These are phyloP conservation scores for Thelaira solivaga DNA, from an alignment of 2,888 invertebrate genomes.

Conservation along the genomic window DNA sequence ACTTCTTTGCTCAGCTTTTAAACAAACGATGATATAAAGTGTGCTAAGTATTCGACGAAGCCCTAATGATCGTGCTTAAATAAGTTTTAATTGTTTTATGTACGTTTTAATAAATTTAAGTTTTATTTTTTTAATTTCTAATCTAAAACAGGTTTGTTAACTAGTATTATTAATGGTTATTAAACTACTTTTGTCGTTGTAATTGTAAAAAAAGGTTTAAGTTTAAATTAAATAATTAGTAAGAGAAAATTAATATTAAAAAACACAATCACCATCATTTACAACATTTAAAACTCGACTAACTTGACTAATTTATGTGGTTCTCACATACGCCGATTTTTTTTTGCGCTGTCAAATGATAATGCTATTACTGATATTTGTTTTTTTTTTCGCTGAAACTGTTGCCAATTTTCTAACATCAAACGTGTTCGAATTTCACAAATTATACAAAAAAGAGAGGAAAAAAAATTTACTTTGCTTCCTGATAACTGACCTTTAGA, in stretches of 20 bases:
- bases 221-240: constrained; percentile 17
- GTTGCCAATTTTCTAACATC: constrained; percentile 39
- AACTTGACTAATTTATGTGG: constrained; percentile 56
- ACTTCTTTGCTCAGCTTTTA: too few species aligned
- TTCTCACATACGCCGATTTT: constrained; percentile 12
- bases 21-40: too few species aligned
- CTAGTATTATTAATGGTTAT: constrained; percentile 47
- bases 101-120: constrained; percentile 28
- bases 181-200: background rate
- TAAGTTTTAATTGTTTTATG: constrained; percentile 59
- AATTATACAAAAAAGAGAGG: background rate
- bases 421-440: constrained; percentile 43
- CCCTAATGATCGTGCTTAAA: constrained; percentile 57
- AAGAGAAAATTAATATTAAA: background rate
- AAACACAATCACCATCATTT: constrained; percentile 28
- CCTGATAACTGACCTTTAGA: constrained; percentile 57
- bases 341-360: constrained; percentile 8
- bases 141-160: constrained; percentile 50
- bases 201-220: constrained; percentile 23
- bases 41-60: too few species aligned
- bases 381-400: background rate
- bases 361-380: background rate
- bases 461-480: constrained; percentile 32
- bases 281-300: constrained; percentile 45
- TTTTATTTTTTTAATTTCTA: constrained; percentile 34